Evolutionary conservation across 2,888 invertebrate species (phyloP).

Genomic region (Polymixis lichenea): DNA sequence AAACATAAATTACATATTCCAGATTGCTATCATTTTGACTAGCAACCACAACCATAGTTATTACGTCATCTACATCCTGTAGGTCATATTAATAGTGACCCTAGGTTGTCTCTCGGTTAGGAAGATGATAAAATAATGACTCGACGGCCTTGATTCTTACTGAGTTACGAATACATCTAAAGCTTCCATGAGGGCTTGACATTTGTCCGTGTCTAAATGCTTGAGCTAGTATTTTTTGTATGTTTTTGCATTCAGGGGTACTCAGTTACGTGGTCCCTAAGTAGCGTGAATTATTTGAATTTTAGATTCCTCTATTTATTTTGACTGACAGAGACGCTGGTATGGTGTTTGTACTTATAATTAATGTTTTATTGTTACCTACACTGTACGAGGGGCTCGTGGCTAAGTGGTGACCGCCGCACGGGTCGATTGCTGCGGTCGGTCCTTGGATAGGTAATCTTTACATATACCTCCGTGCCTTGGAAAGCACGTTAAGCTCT

Average conservation of each 20-base stretch:
- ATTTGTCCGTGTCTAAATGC: not conserved
- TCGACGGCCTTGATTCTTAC: not conserved
- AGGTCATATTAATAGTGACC: conserved; percentile 20
- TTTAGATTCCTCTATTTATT: not conserved
- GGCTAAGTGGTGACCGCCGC: not conserved
- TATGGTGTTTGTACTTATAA: not conserved
- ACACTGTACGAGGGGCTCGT: not conserved
- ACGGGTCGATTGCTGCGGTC: not conserved
- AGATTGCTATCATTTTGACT: conserved; percentile 4
- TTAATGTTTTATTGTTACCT: not conserved
- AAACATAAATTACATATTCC: not conserved
- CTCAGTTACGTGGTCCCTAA: not conserved
- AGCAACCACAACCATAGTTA: not conserved
- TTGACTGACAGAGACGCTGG: not conserved
- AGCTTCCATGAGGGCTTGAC: not conserved
- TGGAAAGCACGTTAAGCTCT: too few relatives aligned
- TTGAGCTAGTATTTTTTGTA: not conserved
- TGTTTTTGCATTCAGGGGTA: too few relatives aligned
- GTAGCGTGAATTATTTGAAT: not conserved
- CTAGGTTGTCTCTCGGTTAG: not conserved
- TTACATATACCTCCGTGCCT: too few relatives aligned
- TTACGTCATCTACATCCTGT: conserved; percentile 35
- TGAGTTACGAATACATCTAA: not conserved
- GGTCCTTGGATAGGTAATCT: too few relatives aligned
- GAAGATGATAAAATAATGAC: conserved; percentile 1